Base-by-base conservation (phyloP, 2,797 vertebrate genomes). In the Lithobates sylvaticus region DNA sequence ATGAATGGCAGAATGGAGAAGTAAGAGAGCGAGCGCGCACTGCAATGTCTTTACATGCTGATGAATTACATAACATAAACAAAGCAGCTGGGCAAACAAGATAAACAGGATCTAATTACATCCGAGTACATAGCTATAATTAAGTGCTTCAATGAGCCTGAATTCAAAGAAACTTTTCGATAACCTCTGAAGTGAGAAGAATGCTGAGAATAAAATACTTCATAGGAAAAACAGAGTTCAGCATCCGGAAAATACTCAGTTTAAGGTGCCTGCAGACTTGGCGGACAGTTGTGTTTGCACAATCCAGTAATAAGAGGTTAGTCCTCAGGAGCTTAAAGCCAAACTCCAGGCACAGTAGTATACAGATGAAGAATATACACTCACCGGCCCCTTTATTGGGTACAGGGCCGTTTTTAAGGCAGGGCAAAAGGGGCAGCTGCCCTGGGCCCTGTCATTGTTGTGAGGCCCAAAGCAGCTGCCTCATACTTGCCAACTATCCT, bases 61-160 rank as follows among this genome's bases (percentile, higher is more conserved):
- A 76, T 76, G 21, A 54, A 86, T 86, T 81, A 64, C 73, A 76
- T 29, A 36, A 16, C 29, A 73, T 64, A 81, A 86, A 77, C 65
- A 58, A 81, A 58, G 65, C 65, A 58, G 73, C 84, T 81, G 78
- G 84, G 42, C 73, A 70, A 76, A 81, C 78, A 81, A 81, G 84
- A 86, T 86, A 81, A 86, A 86, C 73, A 76, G 64, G 84, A 86
- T 86, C 78, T 86, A 86, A 86, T 86, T 86, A 81, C 73, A 76
- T 70, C 27, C 65, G 50, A 76, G 67, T 47, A 76, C 84, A 65
- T 29, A 39, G 29, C 42, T 44, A 15, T 76, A 86, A 86, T 86
- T 61, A 86, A 61, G 71, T 50, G 78, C 84, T 86, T 76, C 72
- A 71, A 71, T 68, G 78, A 86, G 47, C 73, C 72, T n/a, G 34